Base-by-base conservation (phyloP, 2,888 invertebrate genomes). In the Brachyptera risi region DNA sequence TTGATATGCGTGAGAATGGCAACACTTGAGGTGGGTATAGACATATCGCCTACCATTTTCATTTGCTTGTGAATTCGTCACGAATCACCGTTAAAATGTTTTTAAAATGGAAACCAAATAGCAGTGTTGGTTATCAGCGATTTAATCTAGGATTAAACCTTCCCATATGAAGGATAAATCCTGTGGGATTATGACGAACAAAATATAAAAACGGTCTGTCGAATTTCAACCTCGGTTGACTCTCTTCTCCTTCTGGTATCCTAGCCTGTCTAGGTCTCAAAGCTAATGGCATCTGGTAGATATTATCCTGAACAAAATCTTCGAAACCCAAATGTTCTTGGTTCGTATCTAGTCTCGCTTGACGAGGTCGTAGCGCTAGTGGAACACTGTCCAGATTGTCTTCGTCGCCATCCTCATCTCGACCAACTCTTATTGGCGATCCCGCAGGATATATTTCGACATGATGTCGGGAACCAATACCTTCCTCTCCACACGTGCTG, bases 141-240 rank as follows among this genome's bases (percentile, higher is more conserved):
- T n/a, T 76, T 72, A 90, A 82, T 76, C 88, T 84, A 42, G 90
- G 92, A 75, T 90, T 92, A 77, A 90, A 92, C 72, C 92, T 81
- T 42, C 93, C 93, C 80, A 92, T 90, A 73, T 90, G 90, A 57
- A 94, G 78, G 70, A 94, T 89, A 78, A 93, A 83, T 63, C 93
- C 93, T n/a, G 92, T 88, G 1, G 92, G 93, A 75, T 93, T 93
- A 75, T 94, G 93, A 71, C 93, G 82, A 13, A 93, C 90, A 68
- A 92, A 88, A 74, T 90, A 94, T 24, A 94, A 78, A 80, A 94
- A 94, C 0, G 93, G 93, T 71, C 92, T 81, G 70, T 94, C 92
- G 72, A 92, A 88, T 69, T 89, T 85, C 71, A 94, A 79, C 71
- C 92, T 80, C 3, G 88, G 89, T 7, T 13, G 15, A 31, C 31